Base-by-base conservation (phyloP, 2,113 vertebrate species). In the Oryzias javanicus region DNA sequence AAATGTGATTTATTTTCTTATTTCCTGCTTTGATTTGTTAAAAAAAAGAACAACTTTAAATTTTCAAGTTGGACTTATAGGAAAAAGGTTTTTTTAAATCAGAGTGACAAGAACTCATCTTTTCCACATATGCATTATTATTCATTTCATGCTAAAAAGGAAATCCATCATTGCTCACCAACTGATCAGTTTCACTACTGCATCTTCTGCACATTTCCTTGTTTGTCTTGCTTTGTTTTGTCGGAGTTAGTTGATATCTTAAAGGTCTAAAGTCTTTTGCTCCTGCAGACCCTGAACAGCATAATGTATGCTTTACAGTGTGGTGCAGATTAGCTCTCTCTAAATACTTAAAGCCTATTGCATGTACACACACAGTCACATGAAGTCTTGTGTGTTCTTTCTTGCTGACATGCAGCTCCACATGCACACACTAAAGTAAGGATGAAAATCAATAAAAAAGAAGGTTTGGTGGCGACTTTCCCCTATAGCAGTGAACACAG, bases 381-480 rank as follows among this genome's bases (percentile, higher is more conserved):
- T 70, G 45, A 78, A 52, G 54, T 29, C n/a, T 18, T 13, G 18
- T 6, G 16, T 14, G 55, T 61, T 47, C 54, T 55, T 67, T 68
- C 44, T 52, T 49, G 4, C 61, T 50, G 29, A 56, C 46, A 72
- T 29, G 42, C 58, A 72, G 72, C 42, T 50, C 60, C 55, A 70
- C 54, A 58, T 29, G 42, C 59, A 70, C 55, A 40, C 58, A 29
- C 12, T 20, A 52, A 58, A 22, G 47, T 14, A 55, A 52, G 24
- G 50, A 54, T 4, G n/a, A 42, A 62, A 64, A 76, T 82, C 70
- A 68, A 82, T 78, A 74, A 29, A 77, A 53, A 60, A 59, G 53
- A 47, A 49, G 42, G 54, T 54, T 27, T 82, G 53, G 54, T 42
- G 25, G 16, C 24, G 50, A 1, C 51, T 55, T 52, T 48, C 52